Percentiles rank a stretch among this genome's conserved stretches.
These are phyloP conservation scores for Petrocephalus microphthalmus DNA, from an alignment of 2,113 vertebrate genomes.

Conservation along the genomic window DNA sequence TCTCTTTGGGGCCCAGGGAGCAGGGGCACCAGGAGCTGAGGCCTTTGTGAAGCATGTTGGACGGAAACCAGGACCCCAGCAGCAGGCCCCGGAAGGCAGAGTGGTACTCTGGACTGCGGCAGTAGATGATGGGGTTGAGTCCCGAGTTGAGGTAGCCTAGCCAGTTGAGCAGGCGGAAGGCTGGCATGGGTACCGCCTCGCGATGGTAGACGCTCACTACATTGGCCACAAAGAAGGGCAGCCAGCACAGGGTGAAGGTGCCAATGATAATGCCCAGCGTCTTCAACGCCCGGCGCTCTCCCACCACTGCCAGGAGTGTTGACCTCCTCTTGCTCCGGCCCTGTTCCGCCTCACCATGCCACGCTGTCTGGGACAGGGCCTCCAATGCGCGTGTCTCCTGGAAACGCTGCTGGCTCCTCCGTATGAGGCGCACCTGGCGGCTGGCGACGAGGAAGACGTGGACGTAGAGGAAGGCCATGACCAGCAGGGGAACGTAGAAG, in stretches of 20 bases:
- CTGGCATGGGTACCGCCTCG: conserved; percentile 25
- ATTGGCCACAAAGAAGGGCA: conserved; percentile 75
- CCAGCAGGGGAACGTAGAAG: conserved; percentile 70
- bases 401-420: conserved; percentile 58
- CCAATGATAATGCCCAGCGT: conserved; percentile 77
- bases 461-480: conserved; percentile 72
- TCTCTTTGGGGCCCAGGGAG: not conserved
- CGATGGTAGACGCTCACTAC: conserved; percentile 61
- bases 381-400: not conserved
- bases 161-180: conserved; percentile 74
- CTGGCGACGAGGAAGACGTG: conserved; percentile 63
- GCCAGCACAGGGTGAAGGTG: conserved; percentile 71
- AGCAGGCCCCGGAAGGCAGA: conserved; percentile 63
- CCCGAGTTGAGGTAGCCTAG: conserved; percentile 73
- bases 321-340: not conserved
- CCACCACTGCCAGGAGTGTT: conserved; percentile 41
- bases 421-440: conserved; percentile 56
- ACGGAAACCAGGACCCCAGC: conserved; percentile 27
- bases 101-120: conserved; percentile 72
- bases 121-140: conserved; percentile 78
- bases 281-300: conserved; percentile 67
- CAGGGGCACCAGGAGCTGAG: conserved; percentile 29
- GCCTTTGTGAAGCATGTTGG: conserved; percentile 18
- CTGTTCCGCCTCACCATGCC: not conserved
- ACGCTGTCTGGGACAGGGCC: not conserved